A percentile compares a stretch with the other conserved stretches of the same genome.
Conservation (phyloP, 2,113 vertebrate genomes). For the Phylloscopus trochilus region DNA sequence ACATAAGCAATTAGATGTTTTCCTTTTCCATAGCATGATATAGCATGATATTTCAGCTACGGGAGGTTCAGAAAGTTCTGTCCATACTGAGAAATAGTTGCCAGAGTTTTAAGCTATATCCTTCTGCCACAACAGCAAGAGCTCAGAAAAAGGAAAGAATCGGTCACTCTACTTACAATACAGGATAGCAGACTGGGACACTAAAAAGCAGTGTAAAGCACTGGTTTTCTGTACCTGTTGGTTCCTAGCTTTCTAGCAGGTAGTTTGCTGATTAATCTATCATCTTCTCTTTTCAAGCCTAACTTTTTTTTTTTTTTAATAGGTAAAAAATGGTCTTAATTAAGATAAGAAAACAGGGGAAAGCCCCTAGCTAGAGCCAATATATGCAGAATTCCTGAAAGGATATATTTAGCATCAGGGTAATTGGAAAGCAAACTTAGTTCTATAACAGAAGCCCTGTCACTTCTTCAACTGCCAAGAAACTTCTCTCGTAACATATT, state of each 20-base stretch:
- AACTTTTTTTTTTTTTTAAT: neutral
- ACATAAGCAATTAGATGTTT: neutral
- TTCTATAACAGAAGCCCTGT: slow-evolving; percentile 30
- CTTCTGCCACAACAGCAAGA: neutral
- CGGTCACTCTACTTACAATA: neutral
- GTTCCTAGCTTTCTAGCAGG: neutral
- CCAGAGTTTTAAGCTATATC: neutral
- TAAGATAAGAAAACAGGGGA: neutral
- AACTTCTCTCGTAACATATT: slow-evolving; percentile 17
- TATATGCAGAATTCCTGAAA: slow-evolving; percentile 28
- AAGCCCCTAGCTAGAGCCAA: neutral
- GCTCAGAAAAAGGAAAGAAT: neutral
- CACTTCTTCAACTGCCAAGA: slow-evolving; percentile 46
- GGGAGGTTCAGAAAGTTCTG: neutral
- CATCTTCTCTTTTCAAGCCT: neutral
- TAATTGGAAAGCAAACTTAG: slow-evolving; percentile 47
- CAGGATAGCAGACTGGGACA: neutral
- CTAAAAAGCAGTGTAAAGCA: neutral
- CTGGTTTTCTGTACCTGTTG: neutral
- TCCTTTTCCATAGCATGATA: neutral
- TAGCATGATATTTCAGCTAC: neutral
- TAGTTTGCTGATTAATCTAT: neutral
- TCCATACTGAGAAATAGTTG: neutral
- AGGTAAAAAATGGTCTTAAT: neutral
- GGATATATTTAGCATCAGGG: slow-evolving; percentile 32